phyloP scores from a whole-genome alignment of 2,113 vertebrate species.

The Genyomyrus donnyi region DNA sequence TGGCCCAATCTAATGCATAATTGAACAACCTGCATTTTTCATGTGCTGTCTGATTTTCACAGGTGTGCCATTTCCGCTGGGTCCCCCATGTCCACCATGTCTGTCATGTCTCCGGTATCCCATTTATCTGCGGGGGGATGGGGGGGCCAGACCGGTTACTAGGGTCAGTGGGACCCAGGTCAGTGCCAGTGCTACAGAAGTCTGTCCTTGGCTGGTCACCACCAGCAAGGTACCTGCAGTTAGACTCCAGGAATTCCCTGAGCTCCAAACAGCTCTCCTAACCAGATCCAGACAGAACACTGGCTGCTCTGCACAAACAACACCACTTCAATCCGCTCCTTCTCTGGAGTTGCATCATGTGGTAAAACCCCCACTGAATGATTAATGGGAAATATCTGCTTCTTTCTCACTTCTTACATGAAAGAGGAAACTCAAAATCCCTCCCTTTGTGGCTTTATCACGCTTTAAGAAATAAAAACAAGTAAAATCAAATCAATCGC shows the following conservation, averaged over 20 bases:
- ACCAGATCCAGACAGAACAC: background rate
- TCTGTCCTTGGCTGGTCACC: background rate
- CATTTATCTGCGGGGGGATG: background rate
- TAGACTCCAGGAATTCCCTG: background rate
- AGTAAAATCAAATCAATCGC: slow-evolving; percentile 27
- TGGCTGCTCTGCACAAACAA: background rate
- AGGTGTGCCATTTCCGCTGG: background rate
- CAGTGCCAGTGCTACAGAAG: background rate
- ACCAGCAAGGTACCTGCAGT: background rate
- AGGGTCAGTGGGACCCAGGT: background rate
- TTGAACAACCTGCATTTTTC: background rate
- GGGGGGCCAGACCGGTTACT: background rate
- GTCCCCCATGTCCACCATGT: background rate
- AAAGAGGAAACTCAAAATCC: slow-evolving; percentile 5
- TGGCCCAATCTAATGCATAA: background rate
- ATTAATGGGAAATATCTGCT: slow-evolving; percentile 26
- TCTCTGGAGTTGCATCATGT: background rate
- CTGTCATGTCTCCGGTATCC: background rate
- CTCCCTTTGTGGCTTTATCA: slow-evolving; percentile 9
- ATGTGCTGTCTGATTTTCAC: background rate
- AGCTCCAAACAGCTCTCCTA: background rate
- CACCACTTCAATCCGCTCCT: background rate
- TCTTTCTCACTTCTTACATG: slow-evolving; percentile 51
- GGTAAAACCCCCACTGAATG: background rate
- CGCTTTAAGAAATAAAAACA: slow-evolving; percentile 14